Evolutionary conservation across 2,888 invertebrate species (phyloP), one percentile per base, ranked within the genome.

Genomic region (Drosophila ezoana): DNA sequence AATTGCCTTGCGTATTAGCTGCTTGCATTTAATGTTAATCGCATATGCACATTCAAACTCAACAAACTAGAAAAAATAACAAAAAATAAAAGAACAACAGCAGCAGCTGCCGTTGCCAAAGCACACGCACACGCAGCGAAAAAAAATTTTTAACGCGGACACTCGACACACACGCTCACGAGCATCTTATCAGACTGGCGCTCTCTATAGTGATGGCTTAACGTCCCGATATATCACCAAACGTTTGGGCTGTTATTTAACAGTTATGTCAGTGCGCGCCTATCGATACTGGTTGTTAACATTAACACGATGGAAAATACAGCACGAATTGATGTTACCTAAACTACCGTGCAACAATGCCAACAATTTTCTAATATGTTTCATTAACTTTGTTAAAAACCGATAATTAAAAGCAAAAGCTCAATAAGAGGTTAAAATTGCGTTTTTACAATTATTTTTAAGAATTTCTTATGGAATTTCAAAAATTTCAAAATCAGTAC

Each of bases 131-230:
- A 78, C 76, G 79, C 70, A 65, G 56, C 79, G 59, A 73, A 69
- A 73, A 73, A 75, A 57, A 47, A 44, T 47, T 54, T 66, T 72
- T 53, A 68, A 61, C 74, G 68, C 75, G 73, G 78, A 78, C 75
- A 70, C 76, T 62, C 79, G 74, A 70, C 74, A 62, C 70, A 78
- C 70, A 76, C 76, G 76, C 78, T 76, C 75, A 77, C 75, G 75
- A 75, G 75, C 75, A 75, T 75, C 78, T 75, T 75, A 77, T 77
- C 75, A 75, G 75, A 75, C 75, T 75, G 78, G 38, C 77, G 78
- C 75, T 75, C 74, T 67, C 66, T 43, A 48, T 72, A 52, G 66
- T 10, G 62, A 67, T 67, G 61, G 71, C 37, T n/a, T 1, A 11
- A 9, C 11, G 10, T 41, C 51, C 47, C 74, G 74, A 74, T 71